A percentile compares a stretch with the other conserved stretches of the same genome.
These are phyloP conservation scores for Hemiprocne comata DNA, from an alignment of 2,113 vertebrate species.

Conservation along the genomic window DNA sequence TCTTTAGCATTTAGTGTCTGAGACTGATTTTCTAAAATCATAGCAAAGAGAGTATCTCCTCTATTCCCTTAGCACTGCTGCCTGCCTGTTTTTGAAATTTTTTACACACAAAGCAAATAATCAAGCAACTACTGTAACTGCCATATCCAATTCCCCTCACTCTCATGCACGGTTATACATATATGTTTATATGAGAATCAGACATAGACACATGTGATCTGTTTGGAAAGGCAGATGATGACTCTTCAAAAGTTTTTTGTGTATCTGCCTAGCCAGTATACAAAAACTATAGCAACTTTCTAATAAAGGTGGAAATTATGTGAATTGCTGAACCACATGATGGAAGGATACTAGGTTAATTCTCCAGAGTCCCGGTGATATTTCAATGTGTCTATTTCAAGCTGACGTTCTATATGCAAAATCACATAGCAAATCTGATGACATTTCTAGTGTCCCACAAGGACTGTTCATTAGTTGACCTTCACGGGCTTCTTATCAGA, in stretches of 20 bases:
- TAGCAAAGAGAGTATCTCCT: not conserved
- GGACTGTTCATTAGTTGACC: not conserved
- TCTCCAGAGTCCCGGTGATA: not conserved
- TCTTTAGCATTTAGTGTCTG: not conserved
- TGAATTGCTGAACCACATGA: not conserved
- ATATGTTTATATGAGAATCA: not conserved
- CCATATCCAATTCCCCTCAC: not conserved
- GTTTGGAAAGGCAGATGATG: not conserved
- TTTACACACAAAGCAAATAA: not conserved
- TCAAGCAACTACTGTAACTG: not conserved
- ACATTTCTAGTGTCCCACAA: not conserved
- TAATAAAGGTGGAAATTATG: not conserved
- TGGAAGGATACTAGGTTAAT: not conserved
- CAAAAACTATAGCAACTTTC: not conserved
- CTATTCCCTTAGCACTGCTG: not conserved
- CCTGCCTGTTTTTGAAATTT: not conserved
- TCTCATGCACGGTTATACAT: not conserved
- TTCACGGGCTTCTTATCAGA: not conserved
- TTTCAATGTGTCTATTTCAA: not conserved
- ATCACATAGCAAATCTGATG: not conserved
- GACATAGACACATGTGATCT: not conserved
- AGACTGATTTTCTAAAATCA: not conserved
- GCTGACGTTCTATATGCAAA: slow-evolving; percentile 24
- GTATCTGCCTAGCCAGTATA: not conserved
- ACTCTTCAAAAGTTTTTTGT: not conserved